Conservation (phyloP, 2,113 vertebrate genomes). For the Vicugna pacos region DNA sequence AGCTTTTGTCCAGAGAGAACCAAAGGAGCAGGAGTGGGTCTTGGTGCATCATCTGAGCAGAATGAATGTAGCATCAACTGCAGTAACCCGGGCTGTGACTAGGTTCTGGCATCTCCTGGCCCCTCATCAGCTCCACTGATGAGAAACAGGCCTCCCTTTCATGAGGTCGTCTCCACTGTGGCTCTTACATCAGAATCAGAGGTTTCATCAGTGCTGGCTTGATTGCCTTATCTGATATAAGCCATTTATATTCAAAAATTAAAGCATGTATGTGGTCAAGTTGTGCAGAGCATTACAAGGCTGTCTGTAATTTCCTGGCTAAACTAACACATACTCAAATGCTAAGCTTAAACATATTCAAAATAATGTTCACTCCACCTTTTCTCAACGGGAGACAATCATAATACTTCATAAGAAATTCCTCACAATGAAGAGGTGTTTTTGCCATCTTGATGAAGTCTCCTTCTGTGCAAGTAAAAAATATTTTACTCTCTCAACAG, state of each 20-base stretch:
- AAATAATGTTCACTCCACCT: background rate
- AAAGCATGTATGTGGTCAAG: background rate
- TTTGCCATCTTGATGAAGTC: background rate
- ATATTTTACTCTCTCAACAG: background rate
- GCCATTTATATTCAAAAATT: background rate
- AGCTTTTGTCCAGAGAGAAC: constrained; percentile 42
- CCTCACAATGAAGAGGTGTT: background rate
- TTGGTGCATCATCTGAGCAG: background rate
- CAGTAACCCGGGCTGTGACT: background rate
- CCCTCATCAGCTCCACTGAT: background rate
- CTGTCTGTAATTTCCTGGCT: background rate
- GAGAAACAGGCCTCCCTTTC: background rate
- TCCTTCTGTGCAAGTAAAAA: background rate
- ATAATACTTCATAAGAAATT: background rate
- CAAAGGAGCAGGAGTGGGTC: background rate
- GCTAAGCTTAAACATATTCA: background rate
- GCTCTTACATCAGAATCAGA: background rate
- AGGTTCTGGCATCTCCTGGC: background rate
- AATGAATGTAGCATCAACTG: background rate
- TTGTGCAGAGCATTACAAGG: background rate
- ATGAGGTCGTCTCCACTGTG: background rate
- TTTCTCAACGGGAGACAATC: background rate
- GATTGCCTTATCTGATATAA: background rate
- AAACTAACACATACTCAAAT: constrained; percentile 1
- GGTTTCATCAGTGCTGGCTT: background rate